phyloP scores from a whole-genome alignment of 2,888 invertebrate species.

The Cryptus armator region DNA sequence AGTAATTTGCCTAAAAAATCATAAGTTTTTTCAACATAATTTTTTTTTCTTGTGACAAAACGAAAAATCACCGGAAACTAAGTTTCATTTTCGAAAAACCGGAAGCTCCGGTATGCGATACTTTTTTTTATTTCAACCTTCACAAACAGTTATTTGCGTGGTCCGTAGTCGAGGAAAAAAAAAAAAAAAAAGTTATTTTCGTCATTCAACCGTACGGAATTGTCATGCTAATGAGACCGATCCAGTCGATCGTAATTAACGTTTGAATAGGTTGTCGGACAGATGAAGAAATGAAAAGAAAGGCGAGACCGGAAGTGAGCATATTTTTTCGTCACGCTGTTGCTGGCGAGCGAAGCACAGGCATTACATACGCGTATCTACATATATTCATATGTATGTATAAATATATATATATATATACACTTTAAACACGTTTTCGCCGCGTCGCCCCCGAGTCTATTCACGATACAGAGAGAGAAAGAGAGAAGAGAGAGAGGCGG shows the following conservation, averaged over 20 bases:
- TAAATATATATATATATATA: conserved; percentile 12
- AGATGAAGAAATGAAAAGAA: conserved; percentile 19
- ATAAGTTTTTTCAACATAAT: too few species aligned
- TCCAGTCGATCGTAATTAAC: conserved; percentile 37
- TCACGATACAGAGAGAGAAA: conserved; percentile 20
- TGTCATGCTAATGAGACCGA: conserved; percentile 55
- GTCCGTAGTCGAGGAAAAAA: background rate
- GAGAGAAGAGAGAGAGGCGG: background rate
- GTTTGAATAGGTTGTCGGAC: conserved; percentile 22
- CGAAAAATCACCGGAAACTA: too few species aligned
- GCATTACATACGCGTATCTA: background rate
- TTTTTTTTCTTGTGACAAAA: too few species aligned
- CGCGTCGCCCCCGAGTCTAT: conserved; percentile 28
- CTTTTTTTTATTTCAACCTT: too few species aligned
- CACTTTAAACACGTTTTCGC: conserved; percentile 8
- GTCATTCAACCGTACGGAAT: conserved; percentile 7
- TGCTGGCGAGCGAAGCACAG: conserved; percentile 27
- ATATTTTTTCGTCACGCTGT: conserved; percentile 53
- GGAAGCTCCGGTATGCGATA: too few species aligned
- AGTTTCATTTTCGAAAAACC: too few species aligned
- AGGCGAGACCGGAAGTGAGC: conserved; percentile 57
- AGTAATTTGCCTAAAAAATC: too few species aligned
- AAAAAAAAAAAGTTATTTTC: conserved; percentile 12
- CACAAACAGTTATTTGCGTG: background rate
- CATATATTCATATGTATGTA: background rate